Evolutionary conservation across 2,888 invertebrate species (phyloP), one percentile per base, ranked within the genome.

Genomic region (Epiperipatus broadwayi): DNA sequence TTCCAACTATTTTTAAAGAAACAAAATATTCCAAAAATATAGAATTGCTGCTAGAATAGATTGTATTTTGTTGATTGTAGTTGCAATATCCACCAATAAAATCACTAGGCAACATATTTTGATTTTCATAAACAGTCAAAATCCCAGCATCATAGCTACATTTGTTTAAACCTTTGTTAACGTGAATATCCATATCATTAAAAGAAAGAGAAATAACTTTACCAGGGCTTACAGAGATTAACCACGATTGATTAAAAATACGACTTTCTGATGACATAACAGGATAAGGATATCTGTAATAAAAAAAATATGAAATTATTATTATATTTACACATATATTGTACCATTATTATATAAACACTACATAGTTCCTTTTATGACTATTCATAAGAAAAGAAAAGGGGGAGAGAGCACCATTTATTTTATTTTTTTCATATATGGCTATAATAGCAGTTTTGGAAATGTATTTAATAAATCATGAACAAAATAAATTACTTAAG

Each of bases 111-210:
- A 32, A 32, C 18, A 32, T 15, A 18, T 32, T 32, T n/a, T 32
- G 8, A n/a, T 32, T 32, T 18, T 43, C 43, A 32, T 47, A 47
- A 2, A 49, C 39, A 35, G 43, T 45, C 3, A 50, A 35, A 12
- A 48, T 41, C 4, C 48, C 49, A 21, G 40, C 41, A 21, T 48
- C 44, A 2, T 42, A 29, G 7, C 44, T 45, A 32, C 50, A 50
- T 20, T 44, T 43, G 25, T 48, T 43, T n/a, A 46, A 39, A 15
- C 49, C 49, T 8, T 48, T 47, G 5, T 42, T 42, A 3, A 41
- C 44, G 3, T 45, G 47, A 10, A 50, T 43, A 33, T 50, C 50
- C 20, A 50, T 50, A 35, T 50, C 50, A 25, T 46, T 49, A 44
- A 50, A 50, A 31, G 46, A 43, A n/a, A 50, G 37, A 29, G 48